Percentiles rank a stretch among this genome's conserved stretches.
phyloP scores from a whole-genome alignment of 2,888 invertebrate genomes.

The Catocala nupta region DNA sequence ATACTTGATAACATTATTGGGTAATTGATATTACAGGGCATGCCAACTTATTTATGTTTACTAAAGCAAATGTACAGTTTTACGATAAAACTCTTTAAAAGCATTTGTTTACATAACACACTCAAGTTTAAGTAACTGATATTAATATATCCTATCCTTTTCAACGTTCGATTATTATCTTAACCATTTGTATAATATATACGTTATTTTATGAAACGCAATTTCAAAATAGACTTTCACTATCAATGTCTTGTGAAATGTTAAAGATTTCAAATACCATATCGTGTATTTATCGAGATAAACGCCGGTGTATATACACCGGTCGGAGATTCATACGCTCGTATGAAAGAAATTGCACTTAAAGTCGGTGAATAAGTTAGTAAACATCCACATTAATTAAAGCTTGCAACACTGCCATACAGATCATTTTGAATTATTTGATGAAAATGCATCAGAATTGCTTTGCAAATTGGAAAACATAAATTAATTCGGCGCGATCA shows the following conservation, averaged over 20 bases:
- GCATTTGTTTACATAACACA: too few relatives aligned
- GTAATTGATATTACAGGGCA: too few relatives aligned
- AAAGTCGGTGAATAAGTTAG: too few relatives aligned
- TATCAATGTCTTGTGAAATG: neutral
- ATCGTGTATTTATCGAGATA: neutral
- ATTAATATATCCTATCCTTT: too few relatives aligned
- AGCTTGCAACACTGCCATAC: neutral
- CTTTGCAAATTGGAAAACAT: slow-evolving; percentile 37
- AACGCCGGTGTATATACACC: too few relatives aligned
- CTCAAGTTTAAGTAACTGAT: too few relatives aligned
- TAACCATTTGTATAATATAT: slow-evolving; percentile 1
- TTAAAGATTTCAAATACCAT: neutral
- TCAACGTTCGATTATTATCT: neutral
- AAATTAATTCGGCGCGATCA: slow-evolving; percentile 47
- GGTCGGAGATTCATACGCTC: too few relatives aligned
- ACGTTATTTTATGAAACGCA: neutral
- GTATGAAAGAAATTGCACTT: too few relatives aligned
- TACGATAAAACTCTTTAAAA: too few relatives aligned
- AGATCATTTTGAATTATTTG: neutral
- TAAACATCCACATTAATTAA: slow-evolving; percentile 1
- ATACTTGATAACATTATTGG: too few relatives aligned
- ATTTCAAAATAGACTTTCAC: slow-evolving; percentile 4
- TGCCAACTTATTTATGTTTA: too few relatives aligned
- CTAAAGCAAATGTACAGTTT: too few relatives aligned
- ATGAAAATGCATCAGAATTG: slow-evolving; percentile 18